These are phyloP conservation scores for Taurulus bubalis DNA, from an alignment of 2,113 vertebrate species.

Conservation along the genomic window DNA sequence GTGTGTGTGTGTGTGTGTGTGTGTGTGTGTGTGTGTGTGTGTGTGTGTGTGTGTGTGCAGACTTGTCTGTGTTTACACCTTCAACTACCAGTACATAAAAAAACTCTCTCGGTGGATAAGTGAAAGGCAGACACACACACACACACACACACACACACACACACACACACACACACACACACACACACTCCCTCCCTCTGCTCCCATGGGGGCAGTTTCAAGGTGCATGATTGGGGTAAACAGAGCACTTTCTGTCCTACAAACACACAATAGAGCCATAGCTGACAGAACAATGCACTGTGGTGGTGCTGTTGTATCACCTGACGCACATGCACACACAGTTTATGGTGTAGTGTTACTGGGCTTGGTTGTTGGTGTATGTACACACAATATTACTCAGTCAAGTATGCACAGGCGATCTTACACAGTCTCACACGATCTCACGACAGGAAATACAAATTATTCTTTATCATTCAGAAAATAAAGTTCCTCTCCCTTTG, in stretches of 20 bases:
- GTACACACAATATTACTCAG: slow-evolving; percentile 24
- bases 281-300: slow-evolving; percentile 48
- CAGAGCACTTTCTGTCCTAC: slow-evolving; percentile 58
- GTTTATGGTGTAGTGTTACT: slow-evolving; percentile 48
- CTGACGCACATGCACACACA: slow-evolving; percentile 35
- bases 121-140: too few species aligned
- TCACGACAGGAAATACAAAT: not conserved
- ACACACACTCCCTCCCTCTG: not conserved
- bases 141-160: slow-evolving; percentile 2
- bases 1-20: too few species aligned
- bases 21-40: too few species aligned
- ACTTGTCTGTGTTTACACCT: slow-evolving; percentile 69
- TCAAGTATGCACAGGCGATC: slow-evolving; percentile 3
- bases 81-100: slow-evolving; percentile 65
- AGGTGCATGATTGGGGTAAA: slow-evolving; percentile 57
- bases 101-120: slow-evolving; percentile 41
- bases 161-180: not conserved
- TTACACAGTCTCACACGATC: slow-evolving; percentile 10
- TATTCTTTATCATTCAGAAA: not conserved
- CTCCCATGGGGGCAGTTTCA: slow-evolving; percentile 49
- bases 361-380: slow-evolving; percentile 19
- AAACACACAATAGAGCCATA: slow-evolving; percentile 62
- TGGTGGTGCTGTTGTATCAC: slow-evolving; percentile 33
- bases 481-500: slow-evolving; percentile 5
- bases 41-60: not conserved